Conservation (phyloP, 2,113 vertebrate genomes). For the Cavia aperea region DNA sequence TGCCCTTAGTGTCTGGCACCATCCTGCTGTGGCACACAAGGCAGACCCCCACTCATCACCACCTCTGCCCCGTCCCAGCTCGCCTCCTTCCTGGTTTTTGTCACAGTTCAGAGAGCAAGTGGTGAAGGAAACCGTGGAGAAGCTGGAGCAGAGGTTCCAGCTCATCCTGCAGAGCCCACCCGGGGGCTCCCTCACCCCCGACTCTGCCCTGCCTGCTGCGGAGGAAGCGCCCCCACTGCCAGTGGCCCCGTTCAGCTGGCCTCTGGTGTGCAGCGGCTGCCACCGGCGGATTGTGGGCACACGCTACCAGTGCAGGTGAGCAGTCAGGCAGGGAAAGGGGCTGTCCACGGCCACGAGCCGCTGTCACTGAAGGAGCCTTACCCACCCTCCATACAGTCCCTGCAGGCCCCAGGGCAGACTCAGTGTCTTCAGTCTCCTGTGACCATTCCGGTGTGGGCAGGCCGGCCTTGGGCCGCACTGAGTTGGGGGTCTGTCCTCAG, state of each 20-base stretch:
- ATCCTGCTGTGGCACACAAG: neutral
- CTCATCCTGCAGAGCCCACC: slow-evolving; percentile 80
- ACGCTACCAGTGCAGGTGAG: slow-evolving; percentile 96
- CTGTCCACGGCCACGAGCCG: neutral
- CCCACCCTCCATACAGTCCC: too few species aligned
- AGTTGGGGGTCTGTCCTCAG: neutral
- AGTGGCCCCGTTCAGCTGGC: slow-evolving; percentile 78
- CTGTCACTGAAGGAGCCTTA: too few species aligned
- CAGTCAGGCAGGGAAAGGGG: too few species aligned
- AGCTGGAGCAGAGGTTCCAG: slow-evolving; percentile 82
- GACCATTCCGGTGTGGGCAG: neutral
- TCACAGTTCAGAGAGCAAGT: slow-evolving; percentile 94
- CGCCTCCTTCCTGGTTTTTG: neutral
- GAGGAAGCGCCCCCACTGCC: slow-evolving; percentile 55
- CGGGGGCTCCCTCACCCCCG: slow-evolving; percentile 57
- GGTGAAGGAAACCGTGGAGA: slow-evolving; percentile 93
- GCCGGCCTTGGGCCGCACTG: neutral
- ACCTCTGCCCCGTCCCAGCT: neutral
- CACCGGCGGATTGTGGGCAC: slow-evolving; percentile 86
- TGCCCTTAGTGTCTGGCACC: neutral
- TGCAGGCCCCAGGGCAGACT: too few species aligned
- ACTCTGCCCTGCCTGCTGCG: slow-evolving; percentile 54
- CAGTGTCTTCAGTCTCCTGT: neutral
- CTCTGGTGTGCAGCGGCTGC: slow-evolving; percentile 89
- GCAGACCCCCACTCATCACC: neutral